These are phyloP conservation scores for Porites australiensis DNA, from an alignment of 64 coral and sea anemone genomes.

Conservation along the genomic window DNA sequence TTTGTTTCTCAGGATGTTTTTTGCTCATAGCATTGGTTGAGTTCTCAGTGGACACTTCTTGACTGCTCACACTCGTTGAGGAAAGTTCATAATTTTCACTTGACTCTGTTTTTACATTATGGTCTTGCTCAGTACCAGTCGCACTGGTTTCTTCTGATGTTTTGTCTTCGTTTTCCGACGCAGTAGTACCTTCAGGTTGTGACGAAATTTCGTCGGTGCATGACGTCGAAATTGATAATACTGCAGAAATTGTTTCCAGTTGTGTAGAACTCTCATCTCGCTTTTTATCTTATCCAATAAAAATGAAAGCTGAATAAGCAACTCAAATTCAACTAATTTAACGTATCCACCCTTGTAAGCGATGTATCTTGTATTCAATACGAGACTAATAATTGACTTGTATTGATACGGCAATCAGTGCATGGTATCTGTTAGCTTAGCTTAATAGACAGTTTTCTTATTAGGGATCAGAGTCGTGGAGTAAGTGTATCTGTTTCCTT, in stretches of 20 bases:
- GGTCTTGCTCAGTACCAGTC: neutral
- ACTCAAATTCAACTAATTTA: too few relatives aligned
- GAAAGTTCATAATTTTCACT: neutral
- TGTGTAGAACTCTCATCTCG: neutral
- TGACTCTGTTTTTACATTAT: neutral
- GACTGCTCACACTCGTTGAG: neutral
- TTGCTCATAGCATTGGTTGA: neutral
- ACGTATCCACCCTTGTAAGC: too few relatives aligned
- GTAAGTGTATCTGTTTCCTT: too few relatives aligned
- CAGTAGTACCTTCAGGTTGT: neutral
- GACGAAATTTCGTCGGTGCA: neutral
- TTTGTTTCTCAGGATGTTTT: neutral
- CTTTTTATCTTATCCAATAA: neutral
- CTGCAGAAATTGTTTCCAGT: neutral
- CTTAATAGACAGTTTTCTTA: too few relatives aligned
- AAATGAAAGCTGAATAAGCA: too few relatives aligned
- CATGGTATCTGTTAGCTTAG: too few relatives aligned
- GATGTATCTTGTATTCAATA: too few relatives aligned
- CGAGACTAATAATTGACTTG: too few relatives aligned
- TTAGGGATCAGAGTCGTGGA: too few relatives aligned
- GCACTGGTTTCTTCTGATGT: neutral
- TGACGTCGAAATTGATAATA: neutral
- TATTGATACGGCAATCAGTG: too few relatives aligned
- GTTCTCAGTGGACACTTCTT: constrained; percentile 5
- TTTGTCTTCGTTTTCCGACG: neutral